phyloP scores from a whole-genome alignment of 1,140 invertebrate genomes.

The Neuroterus valhalla region DNA sequence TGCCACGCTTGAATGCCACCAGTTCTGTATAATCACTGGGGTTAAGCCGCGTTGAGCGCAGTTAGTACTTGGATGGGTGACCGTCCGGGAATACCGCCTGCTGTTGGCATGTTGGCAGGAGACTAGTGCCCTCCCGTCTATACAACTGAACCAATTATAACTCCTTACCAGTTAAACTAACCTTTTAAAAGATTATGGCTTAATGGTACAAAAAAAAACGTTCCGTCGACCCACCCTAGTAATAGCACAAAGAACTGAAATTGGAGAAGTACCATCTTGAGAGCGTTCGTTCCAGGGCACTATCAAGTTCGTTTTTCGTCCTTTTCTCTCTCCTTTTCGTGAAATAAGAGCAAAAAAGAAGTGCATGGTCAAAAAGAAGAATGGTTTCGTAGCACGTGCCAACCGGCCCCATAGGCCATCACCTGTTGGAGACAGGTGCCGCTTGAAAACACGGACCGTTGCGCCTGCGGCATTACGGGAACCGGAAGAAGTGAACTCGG shows the following conservation, averaged over 20 bases:
- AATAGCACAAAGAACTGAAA: neutral
- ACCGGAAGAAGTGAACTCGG: constrained; percentile 40
- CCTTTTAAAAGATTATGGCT: too few species aligned
- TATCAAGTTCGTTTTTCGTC: neutral
- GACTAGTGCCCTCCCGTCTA: too few species aligned
- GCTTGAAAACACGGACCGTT: constrained; percentile 37
- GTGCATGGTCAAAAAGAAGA: constrained; percentile 26
- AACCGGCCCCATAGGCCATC: constrained; percentile 45
- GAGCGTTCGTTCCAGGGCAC: constrained; percentile 6
- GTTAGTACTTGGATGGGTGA: too few species aligned
- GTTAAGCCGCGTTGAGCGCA: too few species aligned
- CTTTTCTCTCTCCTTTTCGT: neutral
- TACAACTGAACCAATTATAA: neutral
- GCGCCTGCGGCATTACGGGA: constrained; percentile 35
- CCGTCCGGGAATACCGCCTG: too few species aligned
- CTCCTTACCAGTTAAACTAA: too few species aligned
- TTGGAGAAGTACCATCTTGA: constrained; percentile 3
- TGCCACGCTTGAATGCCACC: too few species aligned
- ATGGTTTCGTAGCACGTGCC: constrained; percentile 48
- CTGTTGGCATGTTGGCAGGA: too few species aligned
- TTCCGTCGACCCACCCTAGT: neutral
- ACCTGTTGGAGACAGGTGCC: constrained; percentile 54
- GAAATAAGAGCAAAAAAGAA: constrained; percentile 4
- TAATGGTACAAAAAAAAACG: too few species aligned
- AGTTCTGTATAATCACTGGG: too few species aligned